A percentile compares a stretch with the other conserved stretches of the same genome.
phyloP scores from a whole-genome alignment of 2,113 vertebrate species.

The Zonotrichia leucophrys region DNA sequence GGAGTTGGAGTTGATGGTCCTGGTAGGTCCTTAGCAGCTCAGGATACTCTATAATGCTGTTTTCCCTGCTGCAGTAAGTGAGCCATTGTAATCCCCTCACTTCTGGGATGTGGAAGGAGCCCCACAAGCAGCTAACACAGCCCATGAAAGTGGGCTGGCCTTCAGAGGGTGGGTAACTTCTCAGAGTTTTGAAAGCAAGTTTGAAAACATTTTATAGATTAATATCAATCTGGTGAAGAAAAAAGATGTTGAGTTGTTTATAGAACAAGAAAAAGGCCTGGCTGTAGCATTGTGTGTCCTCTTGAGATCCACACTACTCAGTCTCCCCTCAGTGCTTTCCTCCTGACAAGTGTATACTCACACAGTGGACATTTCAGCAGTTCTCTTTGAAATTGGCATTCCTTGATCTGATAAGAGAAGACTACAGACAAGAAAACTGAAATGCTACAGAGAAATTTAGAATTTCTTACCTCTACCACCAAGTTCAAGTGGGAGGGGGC shows the following conservation, averaged over 20 bases:
- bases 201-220: neutral
- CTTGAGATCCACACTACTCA: neutral
- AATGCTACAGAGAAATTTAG: neutral
- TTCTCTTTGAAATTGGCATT: neutral
- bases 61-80: neutral
- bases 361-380: neutral
- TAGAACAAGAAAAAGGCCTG: neutral
- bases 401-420: neutral
- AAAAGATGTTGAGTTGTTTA: neutral
- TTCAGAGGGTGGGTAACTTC: neutral
- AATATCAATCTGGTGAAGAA: slow-evolving; percentile 25
- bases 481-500: neutral
- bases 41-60: too few relatives aligned
- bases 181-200: slow-evolving; percentile 26
- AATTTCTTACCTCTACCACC: neutral
- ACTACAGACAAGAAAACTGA: neutral
- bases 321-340: neutral
- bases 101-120: neutral
- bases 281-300: neutral
- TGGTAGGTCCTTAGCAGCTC: neutral
- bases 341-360: neutral
- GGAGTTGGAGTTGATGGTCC: neutral
- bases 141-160: neutral
- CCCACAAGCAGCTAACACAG: fast-evolving
- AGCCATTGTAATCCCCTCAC: fast-evolving